Percentiles rank a stretch among this genome's conserved stretches.
These are phyloP conservation scores for Torymus aiolomorphi DNA, from an alignment of 2,888 invertebrate genomes.

Conservation along the genomic window DNA sequence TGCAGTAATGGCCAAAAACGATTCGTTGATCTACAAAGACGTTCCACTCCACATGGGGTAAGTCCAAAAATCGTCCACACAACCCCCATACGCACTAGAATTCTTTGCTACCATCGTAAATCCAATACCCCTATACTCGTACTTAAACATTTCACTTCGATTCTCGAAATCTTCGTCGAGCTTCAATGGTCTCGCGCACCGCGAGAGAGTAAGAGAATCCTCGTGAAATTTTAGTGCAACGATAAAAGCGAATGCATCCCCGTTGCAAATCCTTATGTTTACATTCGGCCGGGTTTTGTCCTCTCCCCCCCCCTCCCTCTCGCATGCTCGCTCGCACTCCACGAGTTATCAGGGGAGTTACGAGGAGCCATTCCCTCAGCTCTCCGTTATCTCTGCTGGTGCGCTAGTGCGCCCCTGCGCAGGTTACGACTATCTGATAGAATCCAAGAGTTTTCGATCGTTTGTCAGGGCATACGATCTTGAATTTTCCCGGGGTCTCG, in stretches of 20 bases:
- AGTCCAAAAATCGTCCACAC: neutral
- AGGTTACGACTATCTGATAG: conserved; percentile 47
- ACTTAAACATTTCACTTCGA: conserved; percentile 26
- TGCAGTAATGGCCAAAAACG: no score
- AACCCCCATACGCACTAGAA: no score
- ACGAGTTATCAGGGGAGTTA: conserved; percentile 39
- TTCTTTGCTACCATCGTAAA: neutral
- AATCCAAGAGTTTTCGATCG: conserved; percentile 43
- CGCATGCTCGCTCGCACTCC: neutral
- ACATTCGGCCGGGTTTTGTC: conserved; percentile 46
- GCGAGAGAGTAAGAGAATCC: conserved; percentile 1
- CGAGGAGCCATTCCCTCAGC: conserved; percentile 42
- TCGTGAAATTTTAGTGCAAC: conserved; percentile 50
- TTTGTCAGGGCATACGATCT: conserved; percentile 27
- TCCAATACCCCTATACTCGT: neutral
- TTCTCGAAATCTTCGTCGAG: conserved; percentile 21
- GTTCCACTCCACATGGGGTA: neutral
- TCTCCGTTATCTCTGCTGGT: conserved; percentile 26
- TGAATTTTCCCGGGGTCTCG: neutral
- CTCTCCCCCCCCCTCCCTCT: neutral
- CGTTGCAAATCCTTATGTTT: conserved; percentile 50
- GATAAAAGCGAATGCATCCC: conserved; percentile 46
- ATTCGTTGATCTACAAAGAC: no score
- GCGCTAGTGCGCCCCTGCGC: no score
- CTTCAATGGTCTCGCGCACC: no score